A percentile compares a stretch with the other conserved stretches of the same genome.
phyloP scores from a whole-genome alignment of 2,797 vertebrate species.

The Galaxias olidus region DNA sequence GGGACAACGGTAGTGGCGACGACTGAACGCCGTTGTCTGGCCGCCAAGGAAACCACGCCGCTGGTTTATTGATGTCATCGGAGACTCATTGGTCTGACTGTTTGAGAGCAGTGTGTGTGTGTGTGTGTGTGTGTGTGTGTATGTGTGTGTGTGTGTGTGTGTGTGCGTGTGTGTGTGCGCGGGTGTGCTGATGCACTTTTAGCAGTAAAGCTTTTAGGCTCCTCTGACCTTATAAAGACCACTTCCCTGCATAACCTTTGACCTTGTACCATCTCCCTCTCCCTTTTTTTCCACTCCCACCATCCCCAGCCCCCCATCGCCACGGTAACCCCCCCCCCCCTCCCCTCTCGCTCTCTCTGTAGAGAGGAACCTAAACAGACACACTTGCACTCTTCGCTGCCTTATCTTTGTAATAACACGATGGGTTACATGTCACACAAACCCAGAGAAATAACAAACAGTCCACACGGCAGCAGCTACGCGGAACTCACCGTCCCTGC shows the following conservation, averaged over 20 bases:
- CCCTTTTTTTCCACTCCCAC: background rate
- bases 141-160: constrained; percentile 13
- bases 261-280: constrained; percentile 22
- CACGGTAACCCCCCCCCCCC: constrained; percentile 21
- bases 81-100: background rate
- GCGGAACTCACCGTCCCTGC: background rate
- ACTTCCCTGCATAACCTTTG: constrained; percentile 6
- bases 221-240: constrained; percentile 8
- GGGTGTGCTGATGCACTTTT: constrained; percentile 31
- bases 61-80: too few relatives aligned
- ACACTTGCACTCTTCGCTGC: background rate
- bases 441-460: constrained; percentile 1
- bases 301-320: constrained; percentile 1
- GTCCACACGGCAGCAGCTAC: background rate
- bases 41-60: too few relatives aligned
- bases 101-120: background rate
- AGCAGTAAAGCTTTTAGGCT: background rate
- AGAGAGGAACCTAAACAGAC: background rate
- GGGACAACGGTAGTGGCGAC: too few relatives aligned
- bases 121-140: constrained; percentile 5
- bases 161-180: constrained; percentile 3
- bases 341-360: constrained; percentile 34
- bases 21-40: too few relatives aligned
- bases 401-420: background rate
- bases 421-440: background rate